These are phyloP conservation scores for Megastigmus dorsalis DNA, from an alignment of 2,888 invertebrate genomes.

Conservation along the genomic window DNA sequence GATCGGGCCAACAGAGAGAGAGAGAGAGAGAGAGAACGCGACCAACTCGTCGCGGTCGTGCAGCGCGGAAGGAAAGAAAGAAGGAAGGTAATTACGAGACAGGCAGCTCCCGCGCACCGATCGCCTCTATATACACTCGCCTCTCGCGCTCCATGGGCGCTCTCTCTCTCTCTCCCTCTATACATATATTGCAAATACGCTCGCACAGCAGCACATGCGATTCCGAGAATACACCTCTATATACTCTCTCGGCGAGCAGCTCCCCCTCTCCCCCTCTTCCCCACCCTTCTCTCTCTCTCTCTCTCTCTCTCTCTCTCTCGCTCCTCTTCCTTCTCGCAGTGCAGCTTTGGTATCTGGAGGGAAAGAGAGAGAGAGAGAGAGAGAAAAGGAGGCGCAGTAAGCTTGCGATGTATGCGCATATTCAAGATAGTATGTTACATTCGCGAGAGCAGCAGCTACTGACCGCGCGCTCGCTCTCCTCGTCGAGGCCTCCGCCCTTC, in stretches of 20 bases:
- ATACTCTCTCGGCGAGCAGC: constrained; percentile 35
- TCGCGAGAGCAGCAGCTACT: constrained; percentile 68
- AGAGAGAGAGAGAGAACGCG: neutral
- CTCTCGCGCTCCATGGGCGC: constrained; percentile 55
- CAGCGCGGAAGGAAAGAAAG: constrained; percentile 59
- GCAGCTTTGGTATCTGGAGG: constrained; percentile 5
- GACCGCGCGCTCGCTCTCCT: constrained; percentile 66
- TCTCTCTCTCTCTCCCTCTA: too few species aligned
- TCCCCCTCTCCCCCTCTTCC: constrained; percentile 34
- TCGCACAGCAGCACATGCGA: constrained; percentile 56
- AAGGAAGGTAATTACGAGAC: constrained; percentile 73
- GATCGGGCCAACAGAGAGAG: neutral
- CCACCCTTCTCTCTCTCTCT: neutral
- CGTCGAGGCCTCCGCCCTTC: constrained; percentile 55
- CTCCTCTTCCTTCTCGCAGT: neutral
- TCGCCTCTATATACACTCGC: too few species aligned
- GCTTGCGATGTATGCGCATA: constrained; percentile 72
- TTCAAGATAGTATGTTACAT: constrained; percentile 74
- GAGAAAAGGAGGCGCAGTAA: neutral
- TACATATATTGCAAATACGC: too few species aligned
- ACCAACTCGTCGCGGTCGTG: neutral
- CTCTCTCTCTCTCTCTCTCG: constrained; percentile 37
- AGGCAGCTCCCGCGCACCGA: constrained; percentile 72
- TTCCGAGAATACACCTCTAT: constrained; percentile 70
- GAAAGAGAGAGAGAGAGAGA: neutral